phyloP scores from a whole-genome alignment of 2,888 invertebrate genomes.

The Apamea sordens region DNA sequence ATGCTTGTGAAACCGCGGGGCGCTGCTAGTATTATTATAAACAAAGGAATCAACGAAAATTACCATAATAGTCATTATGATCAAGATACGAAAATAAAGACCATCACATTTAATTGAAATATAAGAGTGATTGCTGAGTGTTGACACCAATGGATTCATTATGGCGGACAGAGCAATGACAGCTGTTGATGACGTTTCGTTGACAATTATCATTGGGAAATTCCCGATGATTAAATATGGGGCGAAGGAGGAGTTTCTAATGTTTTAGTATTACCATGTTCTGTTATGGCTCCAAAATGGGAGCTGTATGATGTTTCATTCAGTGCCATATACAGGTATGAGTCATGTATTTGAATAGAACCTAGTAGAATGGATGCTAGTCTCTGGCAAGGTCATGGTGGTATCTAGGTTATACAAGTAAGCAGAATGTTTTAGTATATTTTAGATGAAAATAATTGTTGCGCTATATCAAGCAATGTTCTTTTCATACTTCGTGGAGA shows the following conservation, averaged over 20 bases:
- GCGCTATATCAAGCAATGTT: neutral
- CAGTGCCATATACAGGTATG: conserved; percentile 46
- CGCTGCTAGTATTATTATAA: neutral
- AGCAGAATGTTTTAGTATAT: conserved; percentile 2
- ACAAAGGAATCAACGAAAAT: neutral
- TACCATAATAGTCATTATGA: neutral
- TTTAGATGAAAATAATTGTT: neutral
- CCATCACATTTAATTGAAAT: conserved; percentile 57
- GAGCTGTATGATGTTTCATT: conserved; percentile 39
- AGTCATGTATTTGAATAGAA: conserved; percentile 47
- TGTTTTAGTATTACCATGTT: conserved; percentile 28
- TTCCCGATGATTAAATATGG: neutral
- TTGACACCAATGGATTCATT: conserved; percentile 26
- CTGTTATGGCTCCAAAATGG: conserved; percentile 30
- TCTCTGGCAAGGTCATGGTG: conserved; percentile 38
- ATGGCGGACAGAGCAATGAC: conserved; percentile 8
- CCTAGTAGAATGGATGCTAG: conserved; percentile 33
- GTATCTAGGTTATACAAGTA: conserved; percentile 29
- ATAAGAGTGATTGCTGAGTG: conserved; percentile 46
- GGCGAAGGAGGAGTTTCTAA: conserved; percentile 3
- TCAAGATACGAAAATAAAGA: conserved; percentile 35
- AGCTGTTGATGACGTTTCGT: conserved; percentile 11
- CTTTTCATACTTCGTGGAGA: neutral
- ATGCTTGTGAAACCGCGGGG: too few species aligned
- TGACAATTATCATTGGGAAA: conserved; percentile 24